A percentile compares a stretch with the other conserved stretches of the same genome.
Conservation (phyloP, 2,888 invertebrate species). For the Heliconius ismenius region DNA sequence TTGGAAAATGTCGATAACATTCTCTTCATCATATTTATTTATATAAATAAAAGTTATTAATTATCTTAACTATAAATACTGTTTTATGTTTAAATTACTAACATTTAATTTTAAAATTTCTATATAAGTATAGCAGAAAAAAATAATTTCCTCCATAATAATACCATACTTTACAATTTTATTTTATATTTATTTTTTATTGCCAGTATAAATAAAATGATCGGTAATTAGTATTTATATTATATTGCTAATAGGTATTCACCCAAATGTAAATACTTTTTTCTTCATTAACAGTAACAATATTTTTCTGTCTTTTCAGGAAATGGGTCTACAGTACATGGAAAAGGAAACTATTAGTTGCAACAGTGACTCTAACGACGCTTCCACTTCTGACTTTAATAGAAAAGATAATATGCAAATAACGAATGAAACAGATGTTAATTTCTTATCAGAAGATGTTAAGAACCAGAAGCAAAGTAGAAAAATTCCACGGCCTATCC, state of each 20-base stretch:
- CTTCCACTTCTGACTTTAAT: constrained; percentile 53
- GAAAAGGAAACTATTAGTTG: constrained; percentile 69
- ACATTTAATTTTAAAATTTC: no score
- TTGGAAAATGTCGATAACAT: no score
- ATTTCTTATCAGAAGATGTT: constrained; percentile 57
- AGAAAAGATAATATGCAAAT: constrained; percentile 57
- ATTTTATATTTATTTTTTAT: background rate
- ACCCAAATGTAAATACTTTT: background rate
- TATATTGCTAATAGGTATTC: background rate
- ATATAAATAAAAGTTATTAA: no score
- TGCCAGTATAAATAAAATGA: background rate
- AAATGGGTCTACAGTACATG: constrained; percentile 68
- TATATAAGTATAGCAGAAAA: no score
- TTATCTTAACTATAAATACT: no score
- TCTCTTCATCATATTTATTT: no score
- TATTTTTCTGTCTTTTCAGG: constrained; percentile 63
- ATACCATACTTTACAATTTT: background rate
- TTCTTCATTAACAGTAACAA: background rate
- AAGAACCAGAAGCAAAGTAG: constrained; percentile 62
- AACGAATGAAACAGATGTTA: constrained; percentile 53
- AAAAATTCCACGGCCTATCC: constrained; percentile 84
- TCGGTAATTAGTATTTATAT: background rate
- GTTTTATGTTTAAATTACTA: no score
- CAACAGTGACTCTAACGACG: constrained; percentile 75
- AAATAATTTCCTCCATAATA: no score